Evolutionary conservation across 2,797 vertebrate genomes (phyloP), one percentile per base, ranked within the genome.

Genomic region (Pangasius sanitwongsei): DNA sequence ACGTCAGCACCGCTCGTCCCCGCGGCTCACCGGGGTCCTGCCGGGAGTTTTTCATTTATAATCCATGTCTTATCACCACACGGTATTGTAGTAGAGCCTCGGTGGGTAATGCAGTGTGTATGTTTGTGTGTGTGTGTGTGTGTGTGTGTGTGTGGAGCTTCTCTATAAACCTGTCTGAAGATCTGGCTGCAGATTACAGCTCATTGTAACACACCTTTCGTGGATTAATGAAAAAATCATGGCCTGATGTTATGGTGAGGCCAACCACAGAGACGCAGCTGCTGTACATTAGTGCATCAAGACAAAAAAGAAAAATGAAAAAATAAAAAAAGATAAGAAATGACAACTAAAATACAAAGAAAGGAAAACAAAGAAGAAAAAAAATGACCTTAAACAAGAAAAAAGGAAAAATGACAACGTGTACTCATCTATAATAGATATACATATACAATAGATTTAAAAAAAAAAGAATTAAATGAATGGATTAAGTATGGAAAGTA

Each of bases 91-190:
- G 41, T 11, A 28, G 23, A 50, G 72, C 20, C 70, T 23, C 20
- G 1, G 18, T 72, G 69, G 41, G 72, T 69, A 37, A 67, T 3
- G 28, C 9, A 31, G 41, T 41, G 59, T 18, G 67, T 20, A 18
- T 72, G 69, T 72, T 41, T 69, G 69, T 41, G 31, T 72, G 69
- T 41, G 69, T 72, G 72, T 74, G 72, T 74, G 72, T 50, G 23
- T 77, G 44, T n/a, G 74, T 70, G 12, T 12, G 37, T 44, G 72
- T 44, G 72, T 25, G 72, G 9, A 48, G 20, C 11, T n/a, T 2
- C 28, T n/a, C 13, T 50, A 16, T 48, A 50, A 50, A 53, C 25
- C 75, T 50, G 74, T n/a, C 44, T 50, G 48, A 34, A 53, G 25
- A 78, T 53, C 75, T 28, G 11, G 23, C 25, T 20, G 37, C 74